These are phyloP conservation scores for Gobio gobio DNA, from an alignment of 2,113 vertebrate genomes.

Conservation along the genomic window DNA sequence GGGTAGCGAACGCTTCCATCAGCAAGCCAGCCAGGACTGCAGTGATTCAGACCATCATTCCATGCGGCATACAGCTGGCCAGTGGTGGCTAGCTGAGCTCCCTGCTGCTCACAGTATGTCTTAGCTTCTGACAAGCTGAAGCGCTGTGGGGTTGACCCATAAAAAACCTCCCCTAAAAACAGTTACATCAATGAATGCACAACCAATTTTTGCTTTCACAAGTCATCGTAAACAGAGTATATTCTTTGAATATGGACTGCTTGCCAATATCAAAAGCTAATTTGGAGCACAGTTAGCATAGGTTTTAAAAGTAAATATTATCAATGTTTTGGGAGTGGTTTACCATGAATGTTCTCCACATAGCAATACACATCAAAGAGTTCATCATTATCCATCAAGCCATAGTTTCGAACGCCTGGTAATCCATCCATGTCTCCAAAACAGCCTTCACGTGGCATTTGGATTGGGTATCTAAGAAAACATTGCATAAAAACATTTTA, in stretches of 20 bases:
- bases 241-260: background rate
- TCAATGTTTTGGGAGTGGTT: background rate
- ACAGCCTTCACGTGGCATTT: conserved; percentile 88
- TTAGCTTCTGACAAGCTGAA: conserved; percentile 86
- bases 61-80: conserved; percentile 91
- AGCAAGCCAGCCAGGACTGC: conserved; percentile 91
- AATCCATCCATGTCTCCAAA: conserved; percentile 91
- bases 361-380: conserved; percentile 94
- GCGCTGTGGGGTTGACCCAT: conserved; percentile 73
- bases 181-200: conserved; percentile 4
- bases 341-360: conserved; percentile 86
- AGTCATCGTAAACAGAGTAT: background rate
- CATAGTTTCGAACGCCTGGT: conserved; percentile 90
- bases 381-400: conserved; percentile 82
- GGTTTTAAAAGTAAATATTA: background rate
- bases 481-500: background rate
- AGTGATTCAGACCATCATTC: conserved; percentile 87
- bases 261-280: background rate
- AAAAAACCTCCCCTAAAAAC: conserved; percentile 84
- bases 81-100: conserved; percentile 80
- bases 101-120: conserved; percentile 76
- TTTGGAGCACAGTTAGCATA: background rate
- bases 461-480: conserved; percentile 86
- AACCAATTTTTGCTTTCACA: background rate
- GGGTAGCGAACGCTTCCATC: conserved; percentile 94